Conservation (phyloP, 2,113 vertebrate species). For the Fregata magnificens region DNA sequence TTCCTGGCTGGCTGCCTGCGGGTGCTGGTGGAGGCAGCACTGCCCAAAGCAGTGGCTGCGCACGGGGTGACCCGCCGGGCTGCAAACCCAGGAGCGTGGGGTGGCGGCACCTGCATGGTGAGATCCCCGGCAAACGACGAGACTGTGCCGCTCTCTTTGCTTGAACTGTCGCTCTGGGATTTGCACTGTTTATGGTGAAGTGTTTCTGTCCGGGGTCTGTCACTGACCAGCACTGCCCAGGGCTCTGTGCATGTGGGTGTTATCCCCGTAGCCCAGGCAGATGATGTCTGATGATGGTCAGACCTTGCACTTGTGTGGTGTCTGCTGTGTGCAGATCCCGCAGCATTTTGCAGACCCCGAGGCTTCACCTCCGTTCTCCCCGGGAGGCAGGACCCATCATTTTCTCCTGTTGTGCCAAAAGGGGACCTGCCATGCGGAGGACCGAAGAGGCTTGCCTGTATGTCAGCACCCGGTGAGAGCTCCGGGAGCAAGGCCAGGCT, state of each 20-base stretch:
- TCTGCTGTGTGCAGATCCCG: neutral
- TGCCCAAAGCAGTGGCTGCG: neutral
- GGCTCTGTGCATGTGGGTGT: neutral
- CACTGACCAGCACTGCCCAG: neutral
- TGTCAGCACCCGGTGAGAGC: too few relatives aligned
- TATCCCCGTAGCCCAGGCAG: neutral
- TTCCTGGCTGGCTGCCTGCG: neutral
- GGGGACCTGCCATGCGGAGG: neutral
- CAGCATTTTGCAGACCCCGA: neutral
- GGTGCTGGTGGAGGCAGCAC: neutral
- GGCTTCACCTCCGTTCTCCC: neutral
- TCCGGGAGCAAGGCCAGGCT: neutral
- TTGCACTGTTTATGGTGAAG: neutral
- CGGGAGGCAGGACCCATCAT: neutral
- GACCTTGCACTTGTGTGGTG: too few relatives aligned
- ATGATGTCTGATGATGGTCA: neutral
- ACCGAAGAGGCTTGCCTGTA: neutral
- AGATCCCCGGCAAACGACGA: neutral
- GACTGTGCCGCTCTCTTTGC: neutral
- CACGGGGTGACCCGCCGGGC: fast-evolving
- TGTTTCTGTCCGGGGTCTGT: neutral
- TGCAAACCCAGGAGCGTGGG: neutral
- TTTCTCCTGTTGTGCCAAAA: fast-evolving
- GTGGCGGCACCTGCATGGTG: neutral
- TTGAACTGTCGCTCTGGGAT: neutral